Conservation (phyloP, 2,113 vertebrate species). For the Phyllostomus hastatus region DNA sequence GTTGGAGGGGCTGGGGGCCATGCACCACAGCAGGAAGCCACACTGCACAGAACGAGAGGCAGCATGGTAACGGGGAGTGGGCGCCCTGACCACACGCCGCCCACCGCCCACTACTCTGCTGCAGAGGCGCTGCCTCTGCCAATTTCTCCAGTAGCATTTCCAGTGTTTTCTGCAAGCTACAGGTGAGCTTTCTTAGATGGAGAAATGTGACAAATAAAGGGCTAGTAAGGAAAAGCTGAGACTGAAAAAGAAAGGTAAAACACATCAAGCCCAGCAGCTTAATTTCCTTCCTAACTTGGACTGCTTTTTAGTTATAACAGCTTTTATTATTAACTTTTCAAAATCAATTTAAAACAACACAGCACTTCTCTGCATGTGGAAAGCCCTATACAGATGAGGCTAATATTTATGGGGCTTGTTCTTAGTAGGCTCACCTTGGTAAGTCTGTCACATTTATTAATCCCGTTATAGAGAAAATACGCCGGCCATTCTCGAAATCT, state of each 20-base stretch:
- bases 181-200: background rate
- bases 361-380: background rate
- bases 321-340: background rate
- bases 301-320: background rate
- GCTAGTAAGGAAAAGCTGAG: background rate
- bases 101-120: background rate
- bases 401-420: background rate
- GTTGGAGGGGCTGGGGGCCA: conserved; percentile 92
- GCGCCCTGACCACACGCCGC: too few relatives aligned
- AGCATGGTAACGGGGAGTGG: accelerated
- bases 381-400: background rate
- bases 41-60: conserved; percentile 80
- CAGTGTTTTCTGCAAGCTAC: background rate
- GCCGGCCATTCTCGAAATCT: background rate
- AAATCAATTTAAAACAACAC: background rate
- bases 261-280: background rate
- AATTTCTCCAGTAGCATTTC: background rate
- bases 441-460: background rate
- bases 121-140: background rate
- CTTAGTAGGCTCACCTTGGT: background rate
- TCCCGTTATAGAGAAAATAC: background rate
- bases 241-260: background rate
- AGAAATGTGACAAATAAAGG: background rate
- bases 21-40: conserved; percentile 96
- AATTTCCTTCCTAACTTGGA: background rate